phyloP scores from a whole-genome alignment of 2,113 vertebrate genomes.

The Neodon shergylaensis region DNA sequence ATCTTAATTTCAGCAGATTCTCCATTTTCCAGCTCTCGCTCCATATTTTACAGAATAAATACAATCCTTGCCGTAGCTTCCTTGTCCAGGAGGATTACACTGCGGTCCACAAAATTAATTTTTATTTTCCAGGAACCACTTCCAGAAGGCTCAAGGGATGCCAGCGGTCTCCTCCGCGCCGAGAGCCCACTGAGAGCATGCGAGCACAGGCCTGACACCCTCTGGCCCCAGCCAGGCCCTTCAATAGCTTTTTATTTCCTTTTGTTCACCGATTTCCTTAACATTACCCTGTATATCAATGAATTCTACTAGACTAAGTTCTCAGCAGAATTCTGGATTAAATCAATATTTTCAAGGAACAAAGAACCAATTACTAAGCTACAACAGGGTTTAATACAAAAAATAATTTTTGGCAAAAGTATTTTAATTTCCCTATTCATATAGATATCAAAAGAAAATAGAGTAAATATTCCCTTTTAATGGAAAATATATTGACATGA shows the following conservation, averaged over 20 bases:
- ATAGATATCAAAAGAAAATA: background rate
- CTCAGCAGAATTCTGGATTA: background rate
- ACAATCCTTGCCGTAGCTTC: no score
- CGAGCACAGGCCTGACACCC: no score
- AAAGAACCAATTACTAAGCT: background rate
- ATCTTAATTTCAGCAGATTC: slow-evolving; percentile 90
- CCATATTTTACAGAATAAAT: slow-evolving; percentile 83
- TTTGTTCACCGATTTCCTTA: background rate
- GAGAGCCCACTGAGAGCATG: no score
- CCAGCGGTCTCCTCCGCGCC: no score
- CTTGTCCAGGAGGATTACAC: no score
- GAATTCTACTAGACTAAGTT: background rate
- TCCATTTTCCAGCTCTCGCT: slow-evolving; percentile 86
- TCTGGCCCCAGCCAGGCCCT: no score
- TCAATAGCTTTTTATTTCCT: background rate
- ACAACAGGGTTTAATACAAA: background rate
- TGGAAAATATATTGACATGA: background rate
- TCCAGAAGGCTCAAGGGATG: no score
- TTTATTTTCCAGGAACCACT: no score
- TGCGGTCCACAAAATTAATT: no score
- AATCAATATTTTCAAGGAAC: background rate
- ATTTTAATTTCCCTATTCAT: background rate
- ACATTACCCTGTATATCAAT: background rate
- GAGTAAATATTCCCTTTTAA: background rate
- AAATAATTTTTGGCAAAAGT: background rate